Evolutionary conservation across 2,797 vertebrate species (phyloP).

Genomic region (Lophotriccus pileatus): DNA sequence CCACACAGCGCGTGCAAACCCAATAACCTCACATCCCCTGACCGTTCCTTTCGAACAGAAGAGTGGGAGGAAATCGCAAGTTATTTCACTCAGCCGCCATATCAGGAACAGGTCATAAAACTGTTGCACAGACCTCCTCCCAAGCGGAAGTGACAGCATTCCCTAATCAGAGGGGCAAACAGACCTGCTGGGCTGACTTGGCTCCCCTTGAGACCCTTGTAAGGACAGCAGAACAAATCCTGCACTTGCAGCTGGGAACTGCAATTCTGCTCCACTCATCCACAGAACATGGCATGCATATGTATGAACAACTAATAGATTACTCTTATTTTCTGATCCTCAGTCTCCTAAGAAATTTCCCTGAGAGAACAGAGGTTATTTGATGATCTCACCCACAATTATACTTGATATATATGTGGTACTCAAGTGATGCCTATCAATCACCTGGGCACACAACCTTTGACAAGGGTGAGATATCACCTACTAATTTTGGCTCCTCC

Average conservation of each 20-base stretch:
- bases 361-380: background rate
- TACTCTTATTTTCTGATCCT: background rate
- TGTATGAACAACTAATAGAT: fast-evolving
- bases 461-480: background rate
- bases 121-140: background rate
- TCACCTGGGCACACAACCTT: background rate
- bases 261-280: background rate
- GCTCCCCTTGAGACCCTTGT: too few relatives aligned
- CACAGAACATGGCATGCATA: fast-evolving
- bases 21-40: fast-evolving
- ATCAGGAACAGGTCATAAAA: background rate
- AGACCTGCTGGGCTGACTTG: background rate
- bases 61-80: background rate
- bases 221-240: background rate
- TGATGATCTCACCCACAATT: background rate
- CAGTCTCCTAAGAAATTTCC: background rate
- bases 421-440: background rate
- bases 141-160: background rate
- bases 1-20: fast-evolving
- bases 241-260: background rate
- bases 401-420: too few relatives aligned
- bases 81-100: fast-evolving
- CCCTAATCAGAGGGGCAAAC: background rate
- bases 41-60: background rate
- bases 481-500: background rate